These are phyloP conservation scores for Coregonus ussuriensis DNA, from an alignment of 2,797 vertebrate genomes.

Conservation along the genomic window DNA sequence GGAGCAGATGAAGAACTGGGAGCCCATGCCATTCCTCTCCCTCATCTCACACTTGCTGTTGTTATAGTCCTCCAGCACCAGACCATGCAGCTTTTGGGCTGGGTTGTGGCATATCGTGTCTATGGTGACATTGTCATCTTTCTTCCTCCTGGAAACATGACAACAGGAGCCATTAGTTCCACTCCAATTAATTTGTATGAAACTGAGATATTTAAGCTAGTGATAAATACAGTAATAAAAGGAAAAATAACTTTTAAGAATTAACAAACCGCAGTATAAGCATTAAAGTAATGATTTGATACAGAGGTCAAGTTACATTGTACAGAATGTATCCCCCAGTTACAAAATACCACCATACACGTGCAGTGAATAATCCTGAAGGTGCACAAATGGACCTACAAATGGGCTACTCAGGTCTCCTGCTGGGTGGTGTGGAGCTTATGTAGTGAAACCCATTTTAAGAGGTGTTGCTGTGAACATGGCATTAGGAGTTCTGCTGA, in stretches of 20 bases:
- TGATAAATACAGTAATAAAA: constrained; percentile 24
- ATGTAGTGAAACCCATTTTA: constrained; percentile 34
- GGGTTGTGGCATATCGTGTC: constrained; percentile 91
- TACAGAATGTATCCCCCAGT: constrained; percentile 2
- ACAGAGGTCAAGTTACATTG: constrained; percentile 36
- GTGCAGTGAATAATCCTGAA: constrained; percentile 41
- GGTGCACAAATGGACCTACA: constrained; percentile 43
- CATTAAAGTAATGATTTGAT: constrained; percentile 49
- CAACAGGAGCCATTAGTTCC: constrained; percentile 1
- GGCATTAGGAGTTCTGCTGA: constrained; percentile 57
- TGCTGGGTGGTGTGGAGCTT: constrained; percentile 30
- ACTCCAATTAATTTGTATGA: constrained; percentile 6
- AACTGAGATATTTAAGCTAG: not conserved
- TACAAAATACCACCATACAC: constrained; percentile 25
- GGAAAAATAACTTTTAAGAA: constrained; percentile 16
- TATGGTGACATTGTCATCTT: constrained; percentile 80
- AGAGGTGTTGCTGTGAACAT: constrained; percentile 41
- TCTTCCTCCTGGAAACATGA: constrained; percentile 78
- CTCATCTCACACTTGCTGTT: constrained; percentile 85
- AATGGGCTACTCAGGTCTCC: constrained; percentile 6
- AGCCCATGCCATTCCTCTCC: constrained; percentile 76
- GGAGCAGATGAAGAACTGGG: constrained; percentile 88
- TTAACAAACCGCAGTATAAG: constrained; percentile 17
- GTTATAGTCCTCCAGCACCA: constrained; percentile 78
- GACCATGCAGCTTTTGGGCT: constrained; percentile 70